Base-by-base conservation (phyloP, 2,113 vertebrate species). In the Gymnocephalus cernua region DNA sequence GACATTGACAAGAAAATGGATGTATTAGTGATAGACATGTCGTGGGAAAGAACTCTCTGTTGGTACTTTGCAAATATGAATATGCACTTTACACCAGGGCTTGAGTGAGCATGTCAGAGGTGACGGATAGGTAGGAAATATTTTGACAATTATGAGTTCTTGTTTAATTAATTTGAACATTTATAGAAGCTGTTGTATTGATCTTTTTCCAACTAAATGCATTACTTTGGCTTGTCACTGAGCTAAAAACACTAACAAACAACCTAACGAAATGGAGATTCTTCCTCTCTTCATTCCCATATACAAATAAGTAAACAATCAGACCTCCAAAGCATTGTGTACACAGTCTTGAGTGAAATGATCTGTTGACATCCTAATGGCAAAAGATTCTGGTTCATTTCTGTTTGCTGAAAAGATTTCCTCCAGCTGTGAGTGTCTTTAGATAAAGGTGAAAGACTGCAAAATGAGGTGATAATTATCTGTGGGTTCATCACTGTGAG, bases 281-380 rank as follows among this genome's bases (percentile, higher is more conserved):
- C 50, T 47, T 44, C 2, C 0, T 38, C 32, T 47, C 11, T 18
- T 80, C 45, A n/a, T 72, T 80, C 72, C 65, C 53, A 48, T 44
- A 32, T 47, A 71, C 68, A 79, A 67, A 73, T 16, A 73, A 45
- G 65, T 56, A 75, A 90, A 88, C 81, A 86, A 27, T 61, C 57
- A 68, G 82, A 89, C 88, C 88, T 84, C 87, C 78, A 80, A 72
- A 59, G 78, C 1, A 1, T 62, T 87, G 84, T 88, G 91, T 84
- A 61, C 82, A 56, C 1, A 2, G 57, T 25, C 58, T 65, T 1
- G 51, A 80, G 59, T 73, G 64, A 83, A 80, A 77, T 13, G 78
- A 84, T 84, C 75, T 78, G 56, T 83, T 73, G 15, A 57, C 67
- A 45, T 63, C 72, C 57, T 64, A 64, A 74, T 86, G 56, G 73